Percentiles rank a stretch among this genome's conserved stretches.
These are phyloP conservation scores for Spondyliosoma cantharus DNA, from an alignment of 2,797 vertebrate genomes.

Conservation along the genomic window DNA sequence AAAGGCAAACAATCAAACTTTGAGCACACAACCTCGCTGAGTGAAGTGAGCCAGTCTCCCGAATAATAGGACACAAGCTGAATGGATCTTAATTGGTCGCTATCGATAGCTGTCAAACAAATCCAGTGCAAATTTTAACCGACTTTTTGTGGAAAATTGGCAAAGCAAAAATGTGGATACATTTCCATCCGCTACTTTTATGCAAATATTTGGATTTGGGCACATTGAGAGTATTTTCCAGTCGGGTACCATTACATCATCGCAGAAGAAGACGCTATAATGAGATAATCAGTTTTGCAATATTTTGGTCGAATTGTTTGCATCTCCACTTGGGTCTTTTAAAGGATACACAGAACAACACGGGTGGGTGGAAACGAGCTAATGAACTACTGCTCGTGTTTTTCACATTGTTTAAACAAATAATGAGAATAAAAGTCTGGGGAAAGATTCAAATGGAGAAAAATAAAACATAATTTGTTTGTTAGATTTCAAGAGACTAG, in stretches of 20 bases:
- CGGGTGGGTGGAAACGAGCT: background rate
- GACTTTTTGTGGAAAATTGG: conserved; percentile 9
- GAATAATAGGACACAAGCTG: conserved; percentile 28
- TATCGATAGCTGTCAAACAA: conserved; percentile 32
- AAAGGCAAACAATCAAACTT: conserved; percentile 68
- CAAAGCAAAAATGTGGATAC: background rate
- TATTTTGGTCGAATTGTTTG: background rate
- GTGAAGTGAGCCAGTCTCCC: conserved; percentile 38
- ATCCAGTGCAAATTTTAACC: background rate
- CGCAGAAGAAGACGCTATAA: background rate
- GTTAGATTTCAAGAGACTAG: too few species aligned
- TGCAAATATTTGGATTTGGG: conserved; percentile 18
- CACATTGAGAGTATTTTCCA: background rate
- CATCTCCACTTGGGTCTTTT: background rate
- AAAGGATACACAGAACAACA: background rate
- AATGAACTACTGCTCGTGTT: background rate
- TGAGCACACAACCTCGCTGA: conserved; percentile 55
- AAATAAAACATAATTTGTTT: too few species aligned
- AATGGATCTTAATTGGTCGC: conserved; percentile 34
- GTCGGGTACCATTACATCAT: background rate
- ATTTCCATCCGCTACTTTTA: conserved; percentile 12
- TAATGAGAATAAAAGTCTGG: background rate
- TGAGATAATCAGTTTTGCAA: background rate
- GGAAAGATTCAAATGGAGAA: too few species aligned
- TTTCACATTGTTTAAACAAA: background rate